Percentiles rank a stretch among this genome's conserved stretches.
These are phyloP conservation scores for Atlantisia rogersi DNA, from an alignment of 2,113 vertebrate genomes.

Conservation along the genomic window DNA sequence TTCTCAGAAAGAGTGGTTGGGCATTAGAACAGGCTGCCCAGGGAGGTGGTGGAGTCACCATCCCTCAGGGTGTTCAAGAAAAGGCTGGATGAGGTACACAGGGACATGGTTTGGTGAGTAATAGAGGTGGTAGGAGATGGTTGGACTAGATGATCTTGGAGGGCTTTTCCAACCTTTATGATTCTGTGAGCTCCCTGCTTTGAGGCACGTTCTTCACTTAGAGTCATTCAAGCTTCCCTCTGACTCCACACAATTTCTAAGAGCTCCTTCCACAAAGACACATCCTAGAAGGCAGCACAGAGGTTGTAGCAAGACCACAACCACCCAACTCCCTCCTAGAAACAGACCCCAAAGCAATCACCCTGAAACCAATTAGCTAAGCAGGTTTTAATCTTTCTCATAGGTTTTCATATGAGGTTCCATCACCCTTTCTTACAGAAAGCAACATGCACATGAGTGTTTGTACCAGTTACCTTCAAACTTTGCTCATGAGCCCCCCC, in stretches of 20 bases:
- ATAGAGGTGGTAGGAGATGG: no score
- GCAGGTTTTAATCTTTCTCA: not conserved
- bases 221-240: not conserved
- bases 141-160: no score
- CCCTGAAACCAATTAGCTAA: not conserved
- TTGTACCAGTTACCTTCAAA: not conserved
- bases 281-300: not conserved
- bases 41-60: no score
- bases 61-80: no score
- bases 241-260: not conserved
- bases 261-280: not conserved
- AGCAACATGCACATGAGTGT: rapidly evolving
- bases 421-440: not conserved
- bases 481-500: not conserved
- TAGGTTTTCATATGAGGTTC: not conserved
- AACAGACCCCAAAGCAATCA: not conserved
- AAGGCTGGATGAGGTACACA: no score
- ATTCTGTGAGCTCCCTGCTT: no score
- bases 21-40: no score
- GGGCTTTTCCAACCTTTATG: no score
- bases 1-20: no score
- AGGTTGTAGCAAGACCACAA: not conserved
- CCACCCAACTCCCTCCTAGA: not conserved
- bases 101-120: no score
- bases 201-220: not conserved